These are phyloP conservation scores for Aleiodes leptofemur DNA, from an alignment of 2,888 invertebrate genomes.

Conservation along the genomic window DNA sequence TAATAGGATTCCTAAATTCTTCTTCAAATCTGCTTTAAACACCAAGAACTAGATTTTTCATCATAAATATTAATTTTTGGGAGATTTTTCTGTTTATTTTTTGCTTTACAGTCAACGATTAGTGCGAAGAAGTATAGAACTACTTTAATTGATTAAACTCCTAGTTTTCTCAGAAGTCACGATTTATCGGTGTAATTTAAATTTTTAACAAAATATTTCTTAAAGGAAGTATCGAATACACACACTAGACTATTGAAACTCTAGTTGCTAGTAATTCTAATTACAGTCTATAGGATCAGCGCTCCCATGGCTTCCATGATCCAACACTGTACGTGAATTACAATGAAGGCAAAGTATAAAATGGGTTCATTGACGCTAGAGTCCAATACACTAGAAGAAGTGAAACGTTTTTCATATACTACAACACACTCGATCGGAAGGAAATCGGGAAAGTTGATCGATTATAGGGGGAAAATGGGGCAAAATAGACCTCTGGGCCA, in stretches of 20 bases:
- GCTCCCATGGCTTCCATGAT: conserved; percentile 32
- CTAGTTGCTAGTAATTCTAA: conserved; percentile 24
- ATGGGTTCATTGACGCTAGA: conserved; percentile 40
- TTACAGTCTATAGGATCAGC: conserved; percentile 41
- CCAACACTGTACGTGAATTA: conserved; percentile 41
- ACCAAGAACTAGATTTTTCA: no score
- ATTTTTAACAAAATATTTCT: background rate
- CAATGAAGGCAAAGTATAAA: conserved; percentile 39
- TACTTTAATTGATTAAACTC: background rate
- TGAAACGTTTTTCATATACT: conserved; percentile 40
- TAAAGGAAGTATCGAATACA: conserved; percentile 33
- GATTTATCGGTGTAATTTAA: no score
- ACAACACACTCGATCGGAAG: conserved; percentile 25
- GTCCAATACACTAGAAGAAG: conserved; percentile 28
- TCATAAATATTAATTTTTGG: no score
- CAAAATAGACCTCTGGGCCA: no score
- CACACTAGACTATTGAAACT: background rate
- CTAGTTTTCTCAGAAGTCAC: background rate
- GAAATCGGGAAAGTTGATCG: conserved; percentile 45
- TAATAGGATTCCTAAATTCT: no score
- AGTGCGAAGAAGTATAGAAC: no score
- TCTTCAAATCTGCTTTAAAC: no score
- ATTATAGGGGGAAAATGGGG: background rate
- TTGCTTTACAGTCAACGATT: no score
- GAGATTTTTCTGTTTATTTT: no score